Base-by-base conservation (phyloP, 2,113 vertebrate species). In the Seriola dumerili region DNA sequence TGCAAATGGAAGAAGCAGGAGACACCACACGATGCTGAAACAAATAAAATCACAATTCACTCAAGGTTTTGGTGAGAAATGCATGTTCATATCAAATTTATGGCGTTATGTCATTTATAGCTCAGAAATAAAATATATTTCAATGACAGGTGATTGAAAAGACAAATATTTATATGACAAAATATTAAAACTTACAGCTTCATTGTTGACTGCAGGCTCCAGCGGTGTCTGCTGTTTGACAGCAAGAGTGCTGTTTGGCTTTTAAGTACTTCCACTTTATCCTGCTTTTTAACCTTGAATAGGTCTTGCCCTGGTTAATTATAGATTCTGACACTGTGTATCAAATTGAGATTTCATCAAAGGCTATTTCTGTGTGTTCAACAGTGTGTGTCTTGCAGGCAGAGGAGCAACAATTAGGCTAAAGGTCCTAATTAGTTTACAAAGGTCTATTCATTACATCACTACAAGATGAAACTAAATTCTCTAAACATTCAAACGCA, bases 111-210 rank as follows among this genome's bases (percentile, higher is more conserved):
- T 25, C 21, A 65, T 59, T 32, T 40, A 2, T 13, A 32, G 14
- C 16, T 34, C 3, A 12, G 14, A 61, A 42, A 64, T 21, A 40
- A 38, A 71, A 65, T 42, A 44, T 13, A 55, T 54, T 52, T 42
- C 5, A 71, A 0, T 50, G 0, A 59, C 13, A 36, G 3, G 44
- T 19, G 0, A 12, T 38, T 57, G 11, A 57, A 44, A 64, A 58
- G 21, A 42, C 5, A 25, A 54, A 73, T 36, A n/a, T 19, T 0
- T 9, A 8, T 54, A 5, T 42, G 5, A 55, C 2, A 64, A 81
- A 62, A 59, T 57, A 7, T 10, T 13, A 61, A 81, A 58, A 93
- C 94, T 93, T 78, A 95, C 95, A 72, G 34, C 76, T 80, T 91
- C 95, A 95, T 95, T 25, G 52, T 88, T 80, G 83, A 38, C 10